Conservation (phyloP, 2,113 vertebrate species). For the Vicugna pacos region DNA sequence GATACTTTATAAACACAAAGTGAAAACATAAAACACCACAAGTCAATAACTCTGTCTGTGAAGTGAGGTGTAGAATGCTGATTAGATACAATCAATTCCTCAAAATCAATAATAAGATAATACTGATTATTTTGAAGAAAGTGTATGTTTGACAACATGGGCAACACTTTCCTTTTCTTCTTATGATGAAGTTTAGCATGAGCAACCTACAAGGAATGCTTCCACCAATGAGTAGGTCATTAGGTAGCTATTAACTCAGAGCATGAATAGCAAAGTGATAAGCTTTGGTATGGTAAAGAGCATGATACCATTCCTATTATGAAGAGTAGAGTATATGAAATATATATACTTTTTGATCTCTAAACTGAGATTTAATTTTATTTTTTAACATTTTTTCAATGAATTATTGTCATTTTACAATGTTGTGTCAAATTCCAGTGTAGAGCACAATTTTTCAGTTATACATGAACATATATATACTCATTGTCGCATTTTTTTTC, state of each 20-base stretch:
- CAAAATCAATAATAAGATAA: neutral
- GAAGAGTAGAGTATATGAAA: neutral
- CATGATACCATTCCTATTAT: neutral
- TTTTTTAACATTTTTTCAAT: too few relatives aligned
- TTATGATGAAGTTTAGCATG: neutral
- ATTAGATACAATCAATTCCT: neutral
- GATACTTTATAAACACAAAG: neutral
- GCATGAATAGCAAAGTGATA: neutral
- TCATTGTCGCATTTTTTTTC: too few relatives aligned
- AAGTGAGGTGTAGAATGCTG: neutral
- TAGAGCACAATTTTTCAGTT: too few relatives aligned
- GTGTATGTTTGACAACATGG: neutral
- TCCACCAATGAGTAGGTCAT: neutral
- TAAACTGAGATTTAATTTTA: neutral
- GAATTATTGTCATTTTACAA: too few relatives aligned
- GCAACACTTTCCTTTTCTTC: neutral
- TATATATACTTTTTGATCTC: neutral
- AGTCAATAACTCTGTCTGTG: neutral
- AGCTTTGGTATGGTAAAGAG: neutral
- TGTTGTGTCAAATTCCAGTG: too few relatives aligned
- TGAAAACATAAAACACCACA: neutral
- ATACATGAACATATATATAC: too few relatives aligned
- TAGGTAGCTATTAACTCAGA: neutral
- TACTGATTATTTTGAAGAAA: neutral
- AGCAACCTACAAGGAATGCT: neutral